Evolutionary conservation across 2,797 vertebrate genomes (phyloP), one percentile per base, ranked within the genome.

Genomic region (Sphenopsis melanotis): DNA sequence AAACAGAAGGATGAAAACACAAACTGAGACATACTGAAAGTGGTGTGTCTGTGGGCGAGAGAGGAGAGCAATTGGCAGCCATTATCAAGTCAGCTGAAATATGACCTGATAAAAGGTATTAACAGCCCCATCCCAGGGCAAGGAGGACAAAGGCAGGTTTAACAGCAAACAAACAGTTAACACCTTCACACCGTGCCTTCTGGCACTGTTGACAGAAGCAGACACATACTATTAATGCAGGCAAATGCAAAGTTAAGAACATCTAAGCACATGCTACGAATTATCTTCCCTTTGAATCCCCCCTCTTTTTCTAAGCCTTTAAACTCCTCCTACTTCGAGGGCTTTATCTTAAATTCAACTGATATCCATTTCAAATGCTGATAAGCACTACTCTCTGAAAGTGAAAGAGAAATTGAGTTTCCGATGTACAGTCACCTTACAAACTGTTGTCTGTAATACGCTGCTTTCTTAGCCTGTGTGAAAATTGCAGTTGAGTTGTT

Each of bases 1-100:
- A 47, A 91, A 78, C 82, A 93, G 70, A 44, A 47, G 24, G 53
- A 80, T 18, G 42, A 72, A 61, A 87, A 82, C 41, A 63, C 39
- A 22, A 78, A 72, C 32, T 27, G 52, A 75, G 76, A 56, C 65
- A 27, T 0, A 32, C 55, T 65, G 11, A 1, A 64, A 59, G 50
- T 1, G 30, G 8, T 12, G 29, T 23, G 61, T 13, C 41, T 7
- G 34, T 4, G 32, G 27, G n/a, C 7, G 34, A 39, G 12, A 24
- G 36, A 13, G 34, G 24, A 12, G 15, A 55, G 63, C 21, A 85
- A 75, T 0, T 20, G 7, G 44, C 50, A 93, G 78, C 20, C 16
- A 4, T 41, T 87, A 91, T 47, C 75, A 17, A 0, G 2, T 22
- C 82, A 42, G 30, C 19, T 65, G 56, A 89, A 93, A 71, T 56